Evolutionary conservation across 2,797 vertebrate species (phyloP).

Genomic region (Danio albolineatus): DNA sequence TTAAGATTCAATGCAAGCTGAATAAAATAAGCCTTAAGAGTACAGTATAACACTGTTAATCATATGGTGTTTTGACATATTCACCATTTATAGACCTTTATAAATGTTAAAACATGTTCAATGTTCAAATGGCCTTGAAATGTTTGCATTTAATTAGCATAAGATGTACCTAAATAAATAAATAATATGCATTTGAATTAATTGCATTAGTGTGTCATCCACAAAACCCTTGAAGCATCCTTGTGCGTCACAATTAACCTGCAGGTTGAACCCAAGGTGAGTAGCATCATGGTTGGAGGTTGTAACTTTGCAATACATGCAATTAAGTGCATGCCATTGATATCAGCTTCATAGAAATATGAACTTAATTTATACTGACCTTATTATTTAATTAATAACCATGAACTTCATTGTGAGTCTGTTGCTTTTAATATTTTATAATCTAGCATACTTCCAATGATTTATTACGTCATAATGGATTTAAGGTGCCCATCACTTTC

Average conservation of each 20-base stretch:
- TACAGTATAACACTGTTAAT: slow-evolving; percentile 8
- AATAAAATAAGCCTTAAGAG: background rate
- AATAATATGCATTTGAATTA: background rate
- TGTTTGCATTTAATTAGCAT: background rate
- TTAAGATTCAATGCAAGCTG: background rate
- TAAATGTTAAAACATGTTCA: background rate
- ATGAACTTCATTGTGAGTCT: background rate
- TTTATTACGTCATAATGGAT: slow-evolving; percentile 15
- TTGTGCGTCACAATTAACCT: slow-evolving; percentile 5
- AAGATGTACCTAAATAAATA: background rate
- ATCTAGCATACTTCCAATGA: background rate
- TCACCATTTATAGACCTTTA: background rate
- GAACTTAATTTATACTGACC: background rate
- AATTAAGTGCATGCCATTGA: slow-evolving; percentile 1
- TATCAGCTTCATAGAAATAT: background rate
- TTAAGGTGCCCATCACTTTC: slow-evolving; percentile 41
- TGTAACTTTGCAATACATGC: slow-evolving; percentile 63
- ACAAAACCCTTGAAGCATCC: background rate
- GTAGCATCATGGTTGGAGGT: slow-evolving; percentile 73
- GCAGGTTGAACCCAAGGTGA: slow-evolving; percentile 53
- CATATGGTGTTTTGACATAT: slow-evolving; percentile 9
- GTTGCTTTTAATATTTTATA: slow-evolving; percentile 10
- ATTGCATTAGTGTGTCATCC: background rate
- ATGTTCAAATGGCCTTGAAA: too few relatives aligned
- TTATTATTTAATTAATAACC: background rate